phyloP scores from a whole-genome alignment of 2,797 vertebrate genomes.

The Hyperoplus lanceolatus region DNA sequence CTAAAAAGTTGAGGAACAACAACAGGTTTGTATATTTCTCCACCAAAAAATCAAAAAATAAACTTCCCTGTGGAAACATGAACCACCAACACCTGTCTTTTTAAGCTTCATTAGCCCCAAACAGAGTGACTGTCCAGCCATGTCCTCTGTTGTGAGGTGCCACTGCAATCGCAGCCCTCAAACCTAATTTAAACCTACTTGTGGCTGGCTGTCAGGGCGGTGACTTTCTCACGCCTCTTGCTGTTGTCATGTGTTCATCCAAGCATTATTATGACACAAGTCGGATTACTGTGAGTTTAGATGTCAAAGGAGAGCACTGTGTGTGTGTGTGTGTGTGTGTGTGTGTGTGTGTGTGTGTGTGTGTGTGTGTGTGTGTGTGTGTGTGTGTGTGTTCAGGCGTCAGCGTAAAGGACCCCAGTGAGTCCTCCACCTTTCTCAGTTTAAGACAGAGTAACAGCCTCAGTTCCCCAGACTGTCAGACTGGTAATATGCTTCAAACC shows the following conservation, averaged over 20 bases:
- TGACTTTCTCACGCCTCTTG: constrained; percentile 44
- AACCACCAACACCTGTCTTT: constrained; percentile 34
- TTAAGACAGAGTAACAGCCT: constrained; percentile 14
- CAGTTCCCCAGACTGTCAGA: constrained; percentile 11
- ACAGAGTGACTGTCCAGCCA: constrained; percentile 18
- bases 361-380: not conserved
- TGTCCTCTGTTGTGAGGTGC: constrained; percentile 27
- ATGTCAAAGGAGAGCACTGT: constrained; percentile 2
- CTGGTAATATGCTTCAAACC: not conserved
- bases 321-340: constrained; percentile 23
- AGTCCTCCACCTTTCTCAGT: constrained; percentile 28
- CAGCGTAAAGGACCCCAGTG: constrained; percentile 47
- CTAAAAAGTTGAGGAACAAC: constrained; percentile 3
- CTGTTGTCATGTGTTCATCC: constrained; percentile 33
- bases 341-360: constrained; percentile 31
- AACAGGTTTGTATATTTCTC: not conserved
- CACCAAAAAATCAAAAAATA: not conserved
- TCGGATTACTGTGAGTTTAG: constrained; percentile 43
- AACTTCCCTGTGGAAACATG: constrained; percentile 16
- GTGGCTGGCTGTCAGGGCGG: not conserved
- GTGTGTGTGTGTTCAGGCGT: constrained; percentile 11
- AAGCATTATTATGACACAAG: constrained; percentile 22
- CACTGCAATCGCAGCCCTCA: constrained; percentile 28
- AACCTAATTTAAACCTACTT: constrained; percentile 26
- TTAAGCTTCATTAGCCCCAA: constrained; percentile 41